Base-by-base conservation (phyloP, 2,113 vertebrate species). In the Lepisosteus oculatus region DNA sequence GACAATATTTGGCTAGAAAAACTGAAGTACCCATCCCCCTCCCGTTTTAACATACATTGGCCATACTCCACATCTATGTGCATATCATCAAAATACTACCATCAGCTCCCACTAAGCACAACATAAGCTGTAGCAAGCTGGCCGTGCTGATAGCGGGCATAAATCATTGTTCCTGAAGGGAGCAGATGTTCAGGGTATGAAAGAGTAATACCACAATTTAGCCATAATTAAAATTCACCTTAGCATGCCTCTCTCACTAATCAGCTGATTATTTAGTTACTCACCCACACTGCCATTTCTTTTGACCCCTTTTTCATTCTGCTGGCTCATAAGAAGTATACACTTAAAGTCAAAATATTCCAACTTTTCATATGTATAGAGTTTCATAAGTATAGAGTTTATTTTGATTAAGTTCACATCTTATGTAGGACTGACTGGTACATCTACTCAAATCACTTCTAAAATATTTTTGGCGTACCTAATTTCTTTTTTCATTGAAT, bases 211-310 rank as follows among this genome's bases (percentile, higher is more conserved):
- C 88, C 87, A 93, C 92, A 92, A 92, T 95, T 95, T 94, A 94
- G 92, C 94, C 89, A 91, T 94, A 93, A 95, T 95, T 95, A 95
- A 95, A 94, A 95, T 92, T 93, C 93, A 94, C 93, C 89, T 94
- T 94, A 93, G 90, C 90, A 83, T 81, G 85, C 86, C 84, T 92
- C 89, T 87, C 86, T 88, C 85, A 86, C 86, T 74, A 87, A 92
- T 91, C 89, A 86, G 81, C 81, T 81, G 81, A 86, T 81, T 79
- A 80, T 89, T 90, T 83, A 83, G 78, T 76, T 86, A 87, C 85
- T 86, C 85, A 86, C 85, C 83, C 84, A 78, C 69, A 80, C 74
- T 84, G 76, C 72, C 57, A 64, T 69, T 65, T 70, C 61, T 64
- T 69, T 42, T 15, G 43, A 72, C 54, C 62, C 9, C 44, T 47